Evolutionary conservation across 37 sponge, comb jelly and placozoan species (phyloP), one percentile per base, ranked within the genome.

Genomic region (Theonella swinhoei): DNA sequence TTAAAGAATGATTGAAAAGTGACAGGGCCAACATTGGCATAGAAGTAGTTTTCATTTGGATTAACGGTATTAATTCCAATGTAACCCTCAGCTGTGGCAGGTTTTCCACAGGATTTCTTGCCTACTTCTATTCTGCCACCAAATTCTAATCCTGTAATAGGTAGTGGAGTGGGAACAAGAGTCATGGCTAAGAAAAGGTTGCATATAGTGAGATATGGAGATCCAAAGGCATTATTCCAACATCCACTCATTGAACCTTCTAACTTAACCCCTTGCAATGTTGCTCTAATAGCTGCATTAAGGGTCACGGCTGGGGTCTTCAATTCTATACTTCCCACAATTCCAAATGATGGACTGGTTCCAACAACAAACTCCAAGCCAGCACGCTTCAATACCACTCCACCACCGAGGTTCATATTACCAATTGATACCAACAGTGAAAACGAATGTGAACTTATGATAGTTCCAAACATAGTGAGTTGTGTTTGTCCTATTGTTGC

Each of bases 161-260:
- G 36, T 3, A 70, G 31, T 42, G 74, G 74, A 66, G 28, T 30
- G 29, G 84, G 84, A 34, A 39, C 20, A 24, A 83, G 11, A 14
- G 84, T 36, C 40, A 75, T 59, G 4, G 47, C 11, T 3, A 70
- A 2, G 54, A 42, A 42, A 29, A 83, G 30, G 38, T 75, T 37
- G 58, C 84, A 83, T 8, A 83, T 74, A 39, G 43, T 74, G 4
- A 83, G 68, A 36, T 24, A n/a, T 5, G n/a, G 7, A 5, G 41
- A 29, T 2, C 84, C 84, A 74, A 83, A 83, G n/a, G 84, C 67
- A 67, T 61, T 62, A 5, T 72, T 38, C 82, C 82, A 82, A 60
- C 82, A 82, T 29, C 82, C 82, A 60, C 25, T 24, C 76, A 83
- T 83, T 30, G 75, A 35, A 36, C 59, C 37, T 29, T 83, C 76